A percentile compares a stretch with the other conserved stretches of the same genome.
Evolutionary conservation across 2,113 vertebrate genomes (phyloP).

Genomic region (Nycticebus coucang): DNA sequence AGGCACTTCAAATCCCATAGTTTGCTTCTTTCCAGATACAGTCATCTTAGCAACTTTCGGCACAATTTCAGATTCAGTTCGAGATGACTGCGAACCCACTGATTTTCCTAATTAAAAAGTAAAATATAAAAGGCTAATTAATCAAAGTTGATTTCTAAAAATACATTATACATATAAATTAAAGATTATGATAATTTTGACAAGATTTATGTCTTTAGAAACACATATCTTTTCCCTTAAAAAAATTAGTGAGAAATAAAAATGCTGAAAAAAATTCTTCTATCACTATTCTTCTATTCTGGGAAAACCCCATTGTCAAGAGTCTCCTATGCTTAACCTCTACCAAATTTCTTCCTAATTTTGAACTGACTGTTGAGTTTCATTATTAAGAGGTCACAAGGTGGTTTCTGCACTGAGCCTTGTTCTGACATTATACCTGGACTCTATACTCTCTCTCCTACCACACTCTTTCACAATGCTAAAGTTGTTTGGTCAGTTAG

Average conservation of each 20-base stretch:
- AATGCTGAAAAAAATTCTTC: constrained; percentile 53
- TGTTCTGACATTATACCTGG: constrained; percentile 46
- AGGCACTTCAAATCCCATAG: constrained; percentile 97
- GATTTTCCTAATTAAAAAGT: constrained; percentile 89
- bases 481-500: constrained; percentile 72
- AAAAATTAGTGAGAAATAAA: constrained; percentile 10
- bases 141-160: constrained; percentile 37
- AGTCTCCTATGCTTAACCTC: constrained; percentile 52
- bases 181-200: constrained; percentile 12
- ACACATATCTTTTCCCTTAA: constrained; percentile 6
- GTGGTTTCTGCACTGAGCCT: constrained; percentile 64
- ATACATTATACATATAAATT: neutral
- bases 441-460: neutral
- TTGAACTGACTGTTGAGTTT: constrained; percentile 78
- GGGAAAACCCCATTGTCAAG: constrained; percentile 69
- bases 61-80: constrained; percentile 92
- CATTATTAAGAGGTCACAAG: constrained; percentile 72
- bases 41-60: constrained; percentile 99
- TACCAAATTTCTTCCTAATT: constrained; percentile 77
- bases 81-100: constrained; percentile 85
- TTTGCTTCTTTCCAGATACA: constrained; percentile 97
- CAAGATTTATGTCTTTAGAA: constrained; percentile 27
- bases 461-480: constrained; percentile 73
- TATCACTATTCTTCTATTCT: neutral
- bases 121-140: constrained; percentile 74